Evolutionary conservation across 2,113 vertebrate species (phyloP), one percentile per base, ranked within the genome.

Genomic region (Pollimyrus isidori): DNA sequence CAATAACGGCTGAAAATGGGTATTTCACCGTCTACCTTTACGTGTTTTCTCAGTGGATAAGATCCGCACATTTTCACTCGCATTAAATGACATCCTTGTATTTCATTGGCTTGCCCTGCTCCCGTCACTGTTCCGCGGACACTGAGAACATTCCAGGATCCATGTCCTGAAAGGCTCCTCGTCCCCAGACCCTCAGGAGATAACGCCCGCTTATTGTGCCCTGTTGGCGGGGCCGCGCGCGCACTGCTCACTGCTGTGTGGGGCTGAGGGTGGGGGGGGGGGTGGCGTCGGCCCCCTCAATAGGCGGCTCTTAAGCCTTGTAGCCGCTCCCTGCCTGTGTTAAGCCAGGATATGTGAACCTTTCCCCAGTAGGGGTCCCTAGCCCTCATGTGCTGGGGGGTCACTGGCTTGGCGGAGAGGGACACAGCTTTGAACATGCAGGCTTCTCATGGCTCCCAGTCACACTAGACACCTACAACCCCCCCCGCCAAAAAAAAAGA

Each of bases 291-390:
- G 84, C n/a, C 85, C 49, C 15, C 45, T 89, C 89, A 89, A 87
- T 89, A 76, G 89, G 26, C 21, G 30, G 50, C 89, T 76, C 84
- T 80, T 90, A 87, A 87, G 84, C 89, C 84, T 49, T 35, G 86
- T 30, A 76, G 89, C 65, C 13, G 58, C 85, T 90, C 85, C 48
- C 89, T 87, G 88, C 23, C 80, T 84, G 84, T 80, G 89, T 90
- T 90, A 90, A 90, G 84, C 89, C 89, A 76, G 56, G 35, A 87
- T 85, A 90, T 87, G 45, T 46, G 87, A 87, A 56, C 85, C 85
- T 87, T 87, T 48, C 86, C 46, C 84, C 46, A 62, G 39, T 58
- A 45, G 56, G 89, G 65, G 85, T 89, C 62, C 86, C 58, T 11
- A 11, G 11, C 26, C 50, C 23, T 53, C 50, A 30, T 17, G 49